Evolutionary conservation across 2,888 invertebrate genomes (phyloP).

Genomic region (Gibbula magus): DNA sequence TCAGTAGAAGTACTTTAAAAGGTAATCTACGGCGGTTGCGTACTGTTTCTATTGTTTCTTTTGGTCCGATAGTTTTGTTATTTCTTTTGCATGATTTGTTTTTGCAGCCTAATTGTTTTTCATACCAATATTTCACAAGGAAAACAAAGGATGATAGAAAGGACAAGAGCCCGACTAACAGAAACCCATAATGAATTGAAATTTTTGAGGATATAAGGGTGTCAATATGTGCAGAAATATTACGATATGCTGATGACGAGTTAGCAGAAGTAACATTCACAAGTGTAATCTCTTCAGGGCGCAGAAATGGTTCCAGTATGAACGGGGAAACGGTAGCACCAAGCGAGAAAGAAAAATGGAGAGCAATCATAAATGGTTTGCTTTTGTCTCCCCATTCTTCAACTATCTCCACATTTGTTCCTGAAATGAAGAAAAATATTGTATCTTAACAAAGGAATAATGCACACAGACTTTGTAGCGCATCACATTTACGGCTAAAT

Average conservation of each 20-base stretch:
- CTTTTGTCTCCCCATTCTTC: conserved; percentile 27
- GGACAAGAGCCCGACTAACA: not conserved
- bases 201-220: not conserved
- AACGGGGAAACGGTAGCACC: conserved; percentile 48
- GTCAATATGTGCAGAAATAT: too few species aligned
- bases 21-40: not conserved
- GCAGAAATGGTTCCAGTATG: conserved; percentile 44
- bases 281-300: not conserved
- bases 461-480: not conserved
- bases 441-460: not conserved
- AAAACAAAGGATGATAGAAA: not conserved
- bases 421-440: not conserved
- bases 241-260: too few species aligned
- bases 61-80: not conserved
- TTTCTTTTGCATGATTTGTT: not conserved
- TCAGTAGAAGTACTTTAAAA: not conserved
- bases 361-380: conserved; percentile 45
- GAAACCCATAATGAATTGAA: not conserved
- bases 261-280: too few species aligned
- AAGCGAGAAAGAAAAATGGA: conserved; percentile 44
- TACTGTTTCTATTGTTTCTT: not conserved
- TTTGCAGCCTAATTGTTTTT: not conserved
- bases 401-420: not conserved
- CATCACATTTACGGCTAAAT: not conserved
- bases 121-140: not conserved